These are phyloP conservation scores for Polypterus senegalus DNA, from an alignment of 2,113 vertebrate species.

Conservation along the genomic window DNA sequence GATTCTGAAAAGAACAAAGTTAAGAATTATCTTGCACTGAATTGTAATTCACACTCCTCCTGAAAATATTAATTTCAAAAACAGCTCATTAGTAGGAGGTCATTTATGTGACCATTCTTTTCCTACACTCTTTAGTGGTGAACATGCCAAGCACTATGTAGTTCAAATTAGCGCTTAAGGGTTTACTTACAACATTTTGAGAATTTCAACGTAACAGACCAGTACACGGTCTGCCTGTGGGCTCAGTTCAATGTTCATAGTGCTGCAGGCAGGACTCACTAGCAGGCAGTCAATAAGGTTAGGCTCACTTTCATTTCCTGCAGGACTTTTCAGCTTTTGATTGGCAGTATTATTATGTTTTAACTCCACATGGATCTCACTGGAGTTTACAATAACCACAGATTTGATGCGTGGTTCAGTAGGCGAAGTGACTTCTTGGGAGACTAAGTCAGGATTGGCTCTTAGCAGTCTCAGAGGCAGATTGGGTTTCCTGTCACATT, in stretches of 20 bases:
- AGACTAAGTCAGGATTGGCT: constrained; percentile 59
- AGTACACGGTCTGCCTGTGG: constrained; percentile 88
- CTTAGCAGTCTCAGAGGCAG: constrained; percentile 86
- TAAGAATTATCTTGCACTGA: no score
- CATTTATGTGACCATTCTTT: no score
- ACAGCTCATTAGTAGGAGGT: no score
- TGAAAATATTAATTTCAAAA: no score
- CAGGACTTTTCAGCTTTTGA: constrained; percentile 68
- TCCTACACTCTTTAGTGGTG: no score
- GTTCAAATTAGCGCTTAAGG: background rate
- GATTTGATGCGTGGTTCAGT: constrained; percentile 58
- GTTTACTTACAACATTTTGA: constrained; percentile 92
- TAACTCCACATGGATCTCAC: constrained; percentile 89
- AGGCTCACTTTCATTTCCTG: constrained; percentile 75
- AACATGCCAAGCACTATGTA: no score
- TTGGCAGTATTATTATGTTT: constrained; percentile 84
- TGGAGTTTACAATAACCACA: constrained; percentile 75
- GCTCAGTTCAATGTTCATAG: constrained; percentile 91
- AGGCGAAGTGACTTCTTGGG: constrained; percentile 56
- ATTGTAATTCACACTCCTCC: no score
- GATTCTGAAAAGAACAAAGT: no score
- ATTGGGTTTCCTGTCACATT: constrained; percentile 85
- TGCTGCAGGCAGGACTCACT: constrained; percentile 88
- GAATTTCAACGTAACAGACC: constrained; percentile 90
- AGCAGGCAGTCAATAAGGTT: constrained; percentile 96